Conservation (phyloP, 2,888 invertebrate species). For the Ichneumon xanthorius region DNA sequence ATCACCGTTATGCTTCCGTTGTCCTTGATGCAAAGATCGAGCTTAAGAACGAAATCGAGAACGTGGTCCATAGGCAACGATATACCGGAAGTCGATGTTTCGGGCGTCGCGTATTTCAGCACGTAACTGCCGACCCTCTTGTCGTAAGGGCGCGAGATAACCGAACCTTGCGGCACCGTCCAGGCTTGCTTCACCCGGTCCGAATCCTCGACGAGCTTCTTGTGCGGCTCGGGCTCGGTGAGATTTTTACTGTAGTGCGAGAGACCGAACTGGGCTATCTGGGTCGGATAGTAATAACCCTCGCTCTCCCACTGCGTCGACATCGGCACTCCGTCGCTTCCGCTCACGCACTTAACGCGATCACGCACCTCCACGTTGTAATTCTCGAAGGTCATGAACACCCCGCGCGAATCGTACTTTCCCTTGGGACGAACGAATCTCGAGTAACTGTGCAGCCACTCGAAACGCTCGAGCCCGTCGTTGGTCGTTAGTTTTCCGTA, state of each 20-base stretch:
- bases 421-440: slow-evolving; percentile 95
- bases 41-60: slow-evolving; percentile 91
- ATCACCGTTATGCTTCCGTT: slow-evolving; percentile 94
- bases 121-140: slow-evolving; percentile 87
- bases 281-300: slow-evolving; percentile 99
- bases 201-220: slow-evolving; percentile 91
- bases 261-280: slow-evolving; percentile 98
- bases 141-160: slow-evolving; percentile 88
- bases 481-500: slow-evolving; percentile 93
- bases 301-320: slow-evolving; percentile 98
- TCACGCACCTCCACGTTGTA: slow-evolving; percentile 99
- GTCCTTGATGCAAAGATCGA: slow-evolving; percentile 90
- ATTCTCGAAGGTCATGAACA: slow-evolving; percentile 98
- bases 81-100: slow-evolving; percentile 89
- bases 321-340: slow-evolving; percentile 96
- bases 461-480: slow-evolving; percentile 93
- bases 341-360: slow-evolving; percentile 98
- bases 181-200: slow-evolving; percentile 90
- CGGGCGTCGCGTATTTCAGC: slow-evolving; percentile 91
- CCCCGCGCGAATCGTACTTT: slow-evolving; percentile 95
- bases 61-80: slow-evolving; percentile 89
- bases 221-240: slow-evolving; percentile 92
- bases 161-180: slow-evolving; percentile 90
- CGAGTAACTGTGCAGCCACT: slow-evolving; percentile 98
- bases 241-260: slow-evolving; percentile 98